phyloP scores from a whole-genome alignment of 2,113 vertebrate species.

The Ammodytes dubius region DNA sequence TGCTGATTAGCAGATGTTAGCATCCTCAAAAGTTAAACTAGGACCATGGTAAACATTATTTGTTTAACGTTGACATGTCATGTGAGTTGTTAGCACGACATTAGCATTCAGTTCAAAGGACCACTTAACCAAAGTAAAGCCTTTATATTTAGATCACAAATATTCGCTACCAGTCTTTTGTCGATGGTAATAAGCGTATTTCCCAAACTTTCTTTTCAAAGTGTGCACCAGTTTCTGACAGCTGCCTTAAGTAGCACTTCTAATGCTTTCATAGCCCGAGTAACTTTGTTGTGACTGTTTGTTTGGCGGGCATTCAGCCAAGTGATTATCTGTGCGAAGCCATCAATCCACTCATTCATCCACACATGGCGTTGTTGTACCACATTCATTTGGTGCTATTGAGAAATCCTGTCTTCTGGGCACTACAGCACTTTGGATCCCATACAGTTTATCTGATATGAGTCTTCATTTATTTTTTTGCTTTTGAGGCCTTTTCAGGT shows the following conservation, averaged over 20 bases:
- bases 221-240: too few relatives aligned
- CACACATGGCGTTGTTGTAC: not conserved
- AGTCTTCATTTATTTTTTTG: not conserved
- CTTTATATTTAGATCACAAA: too few relatives aligned
- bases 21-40: not conserved
- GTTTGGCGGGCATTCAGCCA: not conserved
- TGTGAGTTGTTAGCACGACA: too few relatives aligned
- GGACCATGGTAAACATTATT: not conserved
- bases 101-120: not conserved
- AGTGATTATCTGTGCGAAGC: not conserved
- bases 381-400: conserved; percentile 17
- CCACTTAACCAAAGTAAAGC: not conserved
- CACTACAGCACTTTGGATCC: not conserved
- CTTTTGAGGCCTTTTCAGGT: not conserved
- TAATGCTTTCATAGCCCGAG: too few relatives aligned
- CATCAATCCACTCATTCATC: conserved; percentile 4
- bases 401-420: conserved; percentile 27
- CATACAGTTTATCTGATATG: not conserved
- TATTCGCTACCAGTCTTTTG: too few relatives aligned
- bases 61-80: too few relatives aligned
- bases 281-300: not conserved
- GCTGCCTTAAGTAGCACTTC: too few relatives aligned
- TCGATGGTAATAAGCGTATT: too few relatives aligned
- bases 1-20: not conserved
- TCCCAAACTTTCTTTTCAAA: too few relatives aligned